Conservation (phyloP, 2,113 vertebrate species). For the Dendrocopos noguchii region DNA sequence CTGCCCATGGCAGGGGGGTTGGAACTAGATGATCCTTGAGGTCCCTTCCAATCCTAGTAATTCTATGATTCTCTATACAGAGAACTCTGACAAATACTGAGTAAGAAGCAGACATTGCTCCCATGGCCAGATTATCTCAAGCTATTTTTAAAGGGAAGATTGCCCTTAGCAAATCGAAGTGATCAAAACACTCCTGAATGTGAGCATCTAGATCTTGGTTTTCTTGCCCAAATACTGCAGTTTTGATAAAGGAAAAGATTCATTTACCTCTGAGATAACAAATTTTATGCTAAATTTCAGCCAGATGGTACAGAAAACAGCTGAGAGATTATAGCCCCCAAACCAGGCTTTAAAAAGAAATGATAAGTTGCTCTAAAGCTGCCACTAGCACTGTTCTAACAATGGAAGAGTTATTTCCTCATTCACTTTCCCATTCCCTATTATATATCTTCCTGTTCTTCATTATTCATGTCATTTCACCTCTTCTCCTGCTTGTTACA, state of each 20-base stretch:
- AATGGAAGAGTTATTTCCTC: constrained; percentile 34
- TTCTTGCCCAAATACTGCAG: background rate
- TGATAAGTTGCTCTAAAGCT: constrained; percentile 28
- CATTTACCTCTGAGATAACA: constrained; percentile 47
- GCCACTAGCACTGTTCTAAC: constrained; percentile 24
- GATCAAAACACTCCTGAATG: background rate
- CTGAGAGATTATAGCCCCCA: constrained; percentile 36
- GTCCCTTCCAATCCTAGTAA: too few relatives aligned
- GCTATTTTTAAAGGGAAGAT: background rate
- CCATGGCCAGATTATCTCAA: background rate
- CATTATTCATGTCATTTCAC: background rate
- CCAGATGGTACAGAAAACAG: constrained; percentile 53
- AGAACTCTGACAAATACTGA: fast-evolving
- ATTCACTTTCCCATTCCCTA: background rate
- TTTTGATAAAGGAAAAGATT: constrained; percentile 7
- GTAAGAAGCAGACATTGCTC: fast-evolving
- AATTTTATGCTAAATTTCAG: constrained; percentile 58
- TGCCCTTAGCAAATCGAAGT: background rate
- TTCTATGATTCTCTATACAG: too few relatives aligned
- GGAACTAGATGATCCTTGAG: too few relatives aligned
- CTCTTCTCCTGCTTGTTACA: background rate
- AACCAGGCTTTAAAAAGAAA: constrained; percentile 51
- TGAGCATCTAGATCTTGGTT: background rate
- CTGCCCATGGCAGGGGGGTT: too few relatives aligned
- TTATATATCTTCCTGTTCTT: background rate